phyloP scores from a whole-genome alignment of 2,113 vertebrate genomes.

The Theristicus caerulescens region DNA sequence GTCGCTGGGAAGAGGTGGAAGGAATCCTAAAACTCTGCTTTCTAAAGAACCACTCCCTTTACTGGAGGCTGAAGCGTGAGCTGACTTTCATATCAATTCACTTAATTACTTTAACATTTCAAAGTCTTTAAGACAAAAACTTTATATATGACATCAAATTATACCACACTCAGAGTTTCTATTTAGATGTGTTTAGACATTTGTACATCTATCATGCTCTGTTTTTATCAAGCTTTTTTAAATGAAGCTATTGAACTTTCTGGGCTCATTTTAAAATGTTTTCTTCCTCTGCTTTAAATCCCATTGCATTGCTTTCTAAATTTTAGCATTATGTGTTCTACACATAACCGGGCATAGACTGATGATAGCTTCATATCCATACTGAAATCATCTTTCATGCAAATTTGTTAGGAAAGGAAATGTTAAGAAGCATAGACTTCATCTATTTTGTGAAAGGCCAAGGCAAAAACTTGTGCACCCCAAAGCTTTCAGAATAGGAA shows the following conservation, averaged over 20 bases:
- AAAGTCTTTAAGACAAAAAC: background rate
- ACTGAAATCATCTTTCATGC: background rate
- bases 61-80: background rate
- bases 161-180: background rate
- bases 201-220: background rate
- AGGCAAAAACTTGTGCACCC: background rate
- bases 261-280: background rate
- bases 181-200: background rate
- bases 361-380: background rate
- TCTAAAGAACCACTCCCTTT: background rate
- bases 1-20: background rate
- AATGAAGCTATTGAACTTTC: background rate
- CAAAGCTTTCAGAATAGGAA: background rate
- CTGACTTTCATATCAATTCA: background rate
- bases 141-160: background rate
- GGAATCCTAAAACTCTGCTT: background rate
- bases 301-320: background rate
- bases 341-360: background rate
- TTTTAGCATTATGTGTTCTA: background rate
- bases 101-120: background rate
- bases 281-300: slow-evolving; percentile 2
- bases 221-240: too few species aligned
- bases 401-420: background rate
- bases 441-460: background rate
- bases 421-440: background rate